Conservation (phyloP, 2,113 vertebrate genomes). For the Heptranchias perlo region DNA sequence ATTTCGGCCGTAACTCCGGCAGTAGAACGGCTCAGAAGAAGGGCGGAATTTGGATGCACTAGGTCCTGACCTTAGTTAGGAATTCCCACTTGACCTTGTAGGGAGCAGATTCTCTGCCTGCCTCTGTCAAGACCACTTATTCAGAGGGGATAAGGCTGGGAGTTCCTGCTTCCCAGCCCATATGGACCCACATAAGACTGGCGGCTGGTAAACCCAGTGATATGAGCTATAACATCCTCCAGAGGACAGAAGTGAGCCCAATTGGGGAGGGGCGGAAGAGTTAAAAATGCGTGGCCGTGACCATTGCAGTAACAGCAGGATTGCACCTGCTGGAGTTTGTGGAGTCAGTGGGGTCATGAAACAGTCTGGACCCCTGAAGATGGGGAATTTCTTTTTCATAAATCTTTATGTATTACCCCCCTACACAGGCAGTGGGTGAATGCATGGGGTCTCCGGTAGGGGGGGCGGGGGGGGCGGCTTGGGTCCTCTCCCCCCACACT, state of each 20-base stretch:
- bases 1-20: too few species aligned
- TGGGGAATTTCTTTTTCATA: too few species aligned
- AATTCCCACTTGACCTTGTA: not conserved
- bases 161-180: not conserved
- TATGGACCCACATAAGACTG: not conserved
- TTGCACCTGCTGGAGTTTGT: not conserved
- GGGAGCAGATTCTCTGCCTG: not conserved
- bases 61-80: not conserved
- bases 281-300: too few species aligned
- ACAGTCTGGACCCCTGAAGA: too few species aligned
- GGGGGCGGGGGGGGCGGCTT: too few species aligned
- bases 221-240: not conserved
- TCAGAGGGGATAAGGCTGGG: not conserved
- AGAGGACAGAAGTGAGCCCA: too few species aligned
- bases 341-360: not conserved
- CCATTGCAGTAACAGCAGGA: not conserved
- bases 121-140: not conserved
- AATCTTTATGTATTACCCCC: too few species aligned
- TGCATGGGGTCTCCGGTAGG: too few species aligned
- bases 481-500: not conserved
- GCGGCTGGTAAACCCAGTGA: not conserved
- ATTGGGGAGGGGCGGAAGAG: too few species aligned
- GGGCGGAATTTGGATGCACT: not conserved
- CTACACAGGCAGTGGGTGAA: too few species aligned
- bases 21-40: not conserved